Percentiles rank a stretch among this genome's conserved stretches.
Evolutionary conservation across 2,888 invertebrate species (phyloP).

Genomic region (Diarsia mendica): DNA sequence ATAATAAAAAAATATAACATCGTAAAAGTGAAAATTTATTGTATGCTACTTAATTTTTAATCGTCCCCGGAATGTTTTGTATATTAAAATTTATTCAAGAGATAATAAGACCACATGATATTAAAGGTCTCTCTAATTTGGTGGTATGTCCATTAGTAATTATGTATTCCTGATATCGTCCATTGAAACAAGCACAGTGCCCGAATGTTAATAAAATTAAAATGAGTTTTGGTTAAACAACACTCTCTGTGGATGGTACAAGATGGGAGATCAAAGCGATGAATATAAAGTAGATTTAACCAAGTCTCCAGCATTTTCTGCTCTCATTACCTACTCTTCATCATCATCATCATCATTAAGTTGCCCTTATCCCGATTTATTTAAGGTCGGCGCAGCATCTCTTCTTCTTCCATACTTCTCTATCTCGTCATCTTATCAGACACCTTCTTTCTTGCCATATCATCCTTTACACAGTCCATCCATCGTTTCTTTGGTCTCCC

Average conservation of each 20-base stretch:
- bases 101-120: conserved; percentile 67
- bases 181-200: conserved; percentile 69
- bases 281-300: conserved; percentile 13
- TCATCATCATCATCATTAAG: no score
- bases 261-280: conserved; percentile 51
- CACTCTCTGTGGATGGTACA: conserved; percentile 60
- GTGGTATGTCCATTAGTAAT: conserved; percentile 76
- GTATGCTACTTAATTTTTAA: conserved; percentile 71
- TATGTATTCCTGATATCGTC: conserved; percentile 76
- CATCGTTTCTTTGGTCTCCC: no score
- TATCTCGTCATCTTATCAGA: no score
- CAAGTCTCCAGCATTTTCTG: neutral
- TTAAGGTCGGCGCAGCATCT: no score
- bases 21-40: conserved; percentile 70
- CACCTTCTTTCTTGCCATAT: no score
- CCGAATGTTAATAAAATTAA: conserved; percentile 78
- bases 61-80: conserved; percentile 64
- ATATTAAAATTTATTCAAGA: conserved; percentile 68
- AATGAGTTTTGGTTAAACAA: conserved; percentile 74
- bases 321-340: no score
- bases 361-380: no score
- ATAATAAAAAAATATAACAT: conserved; percentile 49
- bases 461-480: no score
- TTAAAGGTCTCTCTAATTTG: conserved; percentile 74
- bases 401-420: no score